A percentile compares a stretch with the other conserved stretches of the same genome.
Evolutionary conservation across 2,113 vertebrate genomes (phyloP).

Genomic region (Typhlomys cinereus): DNA sequence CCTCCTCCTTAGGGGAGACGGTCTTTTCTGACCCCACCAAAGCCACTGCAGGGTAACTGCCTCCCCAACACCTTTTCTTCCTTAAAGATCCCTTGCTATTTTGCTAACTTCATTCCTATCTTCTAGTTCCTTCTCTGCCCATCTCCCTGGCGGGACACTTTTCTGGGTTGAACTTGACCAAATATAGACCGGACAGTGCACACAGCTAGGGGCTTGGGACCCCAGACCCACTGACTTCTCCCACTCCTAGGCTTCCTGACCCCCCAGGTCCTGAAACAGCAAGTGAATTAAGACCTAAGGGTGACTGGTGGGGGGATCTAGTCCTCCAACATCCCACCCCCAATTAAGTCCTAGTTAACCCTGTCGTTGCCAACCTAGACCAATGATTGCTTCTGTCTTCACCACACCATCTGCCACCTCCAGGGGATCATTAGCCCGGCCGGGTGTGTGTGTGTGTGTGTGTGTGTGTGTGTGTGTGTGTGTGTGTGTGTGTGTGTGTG

Average conservation of each 20-base stretch:
- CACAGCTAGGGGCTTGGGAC: neutral
- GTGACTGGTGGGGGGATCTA: neutral
- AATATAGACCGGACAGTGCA: neutral
- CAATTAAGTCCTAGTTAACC: conserved; percentile 53
- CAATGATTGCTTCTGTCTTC: conserved; percentile 4
- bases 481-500: too few species aligned
- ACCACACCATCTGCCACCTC: neutral
- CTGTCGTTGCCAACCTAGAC: conserved; percentile 12
- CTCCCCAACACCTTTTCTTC: neutral
- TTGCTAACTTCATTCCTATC: conserved; percentile 29
- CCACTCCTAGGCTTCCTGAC: neutral
- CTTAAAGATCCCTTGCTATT: neutral
- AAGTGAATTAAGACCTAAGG: neutral
- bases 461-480: too few species aligned
- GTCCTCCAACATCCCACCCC: neutral
- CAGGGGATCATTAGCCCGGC: neutral
- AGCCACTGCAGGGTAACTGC: neutral
- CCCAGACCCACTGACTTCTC: neutral
- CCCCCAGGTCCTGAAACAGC: neutral
- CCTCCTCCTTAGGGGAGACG: neutral
- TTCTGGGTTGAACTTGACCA: neutral
- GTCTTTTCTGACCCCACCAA: neutral
- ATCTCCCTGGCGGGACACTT: neutral
- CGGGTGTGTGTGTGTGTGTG: neutral
- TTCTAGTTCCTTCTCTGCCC: neutral